phyloP scores from a whole-genome alignment of 2,888 invertebrate species.

The Scaptomyza reducta region DNA sequence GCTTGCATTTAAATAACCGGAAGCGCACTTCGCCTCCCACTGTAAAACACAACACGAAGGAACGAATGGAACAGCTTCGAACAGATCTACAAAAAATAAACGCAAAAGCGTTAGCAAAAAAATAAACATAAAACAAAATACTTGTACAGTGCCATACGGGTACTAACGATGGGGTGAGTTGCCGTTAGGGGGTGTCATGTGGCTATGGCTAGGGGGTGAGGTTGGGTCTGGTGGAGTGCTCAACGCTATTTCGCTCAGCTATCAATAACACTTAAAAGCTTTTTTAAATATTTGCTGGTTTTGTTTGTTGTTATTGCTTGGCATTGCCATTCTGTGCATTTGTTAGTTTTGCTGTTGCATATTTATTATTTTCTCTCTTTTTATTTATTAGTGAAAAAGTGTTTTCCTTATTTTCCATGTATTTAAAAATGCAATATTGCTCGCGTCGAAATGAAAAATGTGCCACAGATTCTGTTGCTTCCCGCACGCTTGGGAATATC shows the following conservation, averaged over 20 bases:
- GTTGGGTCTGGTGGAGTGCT: not conserved
- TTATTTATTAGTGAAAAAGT: constrained; percentile 67
- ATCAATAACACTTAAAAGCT: constrained; percentile 79
- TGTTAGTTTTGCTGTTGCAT: constrained; percentile 59
- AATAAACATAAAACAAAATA: constrained; percentile 43
- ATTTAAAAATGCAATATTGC: constrained; percentile 76
- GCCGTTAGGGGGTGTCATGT: too few species aligned
- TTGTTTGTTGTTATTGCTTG: constrained; percentile 34
- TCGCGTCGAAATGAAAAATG: constrained; percentile 73
- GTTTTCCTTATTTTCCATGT: constrained; percentile 32
- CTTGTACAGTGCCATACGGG: constrained; percentile 24
- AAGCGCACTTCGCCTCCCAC: constrained; percentile 48
- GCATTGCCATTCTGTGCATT: constrained; percentile 53
- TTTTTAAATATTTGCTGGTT: constrained; percentile 68
- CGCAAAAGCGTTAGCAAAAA: constrained; percentile 40
- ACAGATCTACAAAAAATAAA: constrained; percentile 50
- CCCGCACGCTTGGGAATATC: constrained; percentile 39
- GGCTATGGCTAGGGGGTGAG: too few species aligned
- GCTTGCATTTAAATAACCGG: constrained; percentile 79
- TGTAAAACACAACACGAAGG: constrained; percentile 36
- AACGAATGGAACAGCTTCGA: constrained; percentile 19
- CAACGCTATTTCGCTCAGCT: constrained; percentile 50
- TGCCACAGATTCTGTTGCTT: constrained; percentile 51
- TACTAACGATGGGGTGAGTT: constrained; percentile 1
- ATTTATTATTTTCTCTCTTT: constrained; percentile 62